Evolutionary conservation across 2,888 invertebrate genomes (phyloP).

Genomic region (Lucinisca nassula): DNA sequence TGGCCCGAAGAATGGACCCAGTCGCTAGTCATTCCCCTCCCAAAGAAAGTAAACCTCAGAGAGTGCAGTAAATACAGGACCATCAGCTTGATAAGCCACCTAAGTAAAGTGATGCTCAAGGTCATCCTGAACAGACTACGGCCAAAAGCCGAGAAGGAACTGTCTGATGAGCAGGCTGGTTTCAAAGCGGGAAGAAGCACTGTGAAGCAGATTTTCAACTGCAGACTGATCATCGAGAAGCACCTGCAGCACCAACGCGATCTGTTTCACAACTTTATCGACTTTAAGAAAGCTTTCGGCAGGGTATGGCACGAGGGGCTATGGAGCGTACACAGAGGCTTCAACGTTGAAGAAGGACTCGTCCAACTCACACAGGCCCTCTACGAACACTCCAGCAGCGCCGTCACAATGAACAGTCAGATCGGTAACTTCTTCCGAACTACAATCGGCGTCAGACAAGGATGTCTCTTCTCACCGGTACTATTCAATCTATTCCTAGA

Average conservation of each 20-base stretch:
- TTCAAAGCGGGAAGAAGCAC: too few relatives aligned
- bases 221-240: slow-evolving; percentile 13
- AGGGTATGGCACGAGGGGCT: slow-evolving; percentile 43
- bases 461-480: slow-evolving; percentile 44
- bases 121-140: slow-evolving; percentile 47
- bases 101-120: slow-evolving; percentile 54
- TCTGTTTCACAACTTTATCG: slow-evolving; percentile 7
- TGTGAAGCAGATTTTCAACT: slow-evolving; percentile 37
- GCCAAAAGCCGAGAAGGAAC: too few relatives aligned
- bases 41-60: slow-evolving; percentile 50
- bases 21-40: too few relatives aligned
- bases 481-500: slow-evolving; percentile 52
- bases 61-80: slow-evolving; percentile 34
- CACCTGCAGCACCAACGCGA: slow-evolving; percentile 16
- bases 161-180: too few relatives aligned
- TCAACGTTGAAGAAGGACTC: slow-evolving; percentile 33
- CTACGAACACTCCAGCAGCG: slow-evolving; percentile 38
- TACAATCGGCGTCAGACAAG: slow-evolving; percentile 44
- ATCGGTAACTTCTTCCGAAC: slow-evolving; percentile 62
- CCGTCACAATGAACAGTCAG: slow-evolving; percentile 30
- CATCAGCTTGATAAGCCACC: slow-evolving; percentile 56
- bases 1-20: too few relatives aligned
- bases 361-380: slow-evolving; percentile 38
- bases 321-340: slow-evolving; percentile 34
- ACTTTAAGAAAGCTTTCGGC: slow-evolving; percentile 49